phyloP scores from a whole-genome alignment of 2,888 invertebrate genomes.

The Calliphora vomitoria region DNA sequence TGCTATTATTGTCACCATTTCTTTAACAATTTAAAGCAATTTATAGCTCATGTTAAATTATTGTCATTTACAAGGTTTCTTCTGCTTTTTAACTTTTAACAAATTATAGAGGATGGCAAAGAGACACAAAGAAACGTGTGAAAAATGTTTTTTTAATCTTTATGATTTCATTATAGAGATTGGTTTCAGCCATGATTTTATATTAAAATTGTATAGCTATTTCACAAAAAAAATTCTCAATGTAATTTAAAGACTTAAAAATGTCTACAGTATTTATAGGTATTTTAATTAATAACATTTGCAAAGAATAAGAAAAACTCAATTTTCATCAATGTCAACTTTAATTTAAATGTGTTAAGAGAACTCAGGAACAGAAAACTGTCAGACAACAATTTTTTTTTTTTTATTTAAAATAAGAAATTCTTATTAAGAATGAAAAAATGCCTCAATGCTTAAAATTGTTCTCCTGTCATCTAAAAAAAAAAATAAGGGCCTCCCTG shows the following conservation, averaged over 20 bases:
- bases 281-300: not conserved
- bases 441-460: no score
- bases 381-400: not conserved
- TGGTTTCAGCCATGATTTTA: constrained; percentile 16
- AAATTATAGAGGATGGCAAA: constrained; percentile 6
- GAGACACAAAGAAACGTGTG: constrained; percentile 8
- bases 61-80: constrained; percentile 51
- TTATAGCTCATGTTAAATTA: constrained; percentile 15
- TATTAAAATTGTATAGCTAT: no score
- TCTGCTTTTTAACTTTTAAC: constrained; percentile 24
- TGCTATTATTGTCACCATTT: no score
- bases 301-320: not conserved
- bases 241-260: no score
- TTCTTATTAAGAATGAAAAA: no score
- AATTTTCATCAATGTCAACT: constrained; percentile 7
- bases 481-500: no score
- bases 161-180: constrained; percentile 37
- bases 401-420: not conserved
- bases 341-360: not conserved
- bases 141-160: constrained; percentile 52
- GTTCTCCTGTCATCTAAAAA: no score
- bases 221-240: not conserved
- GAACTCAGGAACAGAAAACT: not conserved
- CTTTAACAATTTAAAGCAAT: not conserved
- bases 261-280: no score